A percentile compares a stretch with the other conserved stretches of the same genome.
Evolutionary conservation across 2,888 invertebrate species (phyloP).

Genomic region (Anodontia alba): DNA sequence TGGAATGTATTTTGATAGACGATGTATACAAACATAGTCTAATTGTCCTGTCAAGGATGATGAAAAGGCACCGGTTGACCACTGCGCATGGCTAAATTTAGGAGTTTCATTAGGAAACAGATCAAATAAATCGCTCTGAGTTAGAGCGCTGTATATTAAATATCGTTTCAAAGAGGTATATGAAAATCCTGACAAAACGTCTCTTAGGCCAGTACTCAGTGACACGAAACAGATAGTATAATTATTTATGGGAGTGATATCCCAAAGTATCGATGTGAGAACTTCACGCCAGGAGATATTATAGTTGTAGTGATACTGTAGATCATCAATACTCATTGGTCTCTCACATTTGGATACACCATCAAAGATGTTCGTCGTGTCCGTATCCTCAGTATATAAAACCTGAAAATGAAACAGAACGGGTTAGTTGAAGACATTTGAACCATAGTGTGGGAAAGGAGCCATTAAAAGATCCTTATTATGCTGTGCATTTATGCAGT

Average conservation of each 20-base stretch:
- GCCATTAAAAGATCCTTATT: too few species aligned
- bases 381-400: constrained; percentile 47
- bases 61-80: constrained; percentile 39
- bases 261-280: constrained; percentile 23
- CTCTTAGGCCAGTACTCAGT: constrained; percentile 35
- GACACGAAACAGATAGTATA: constrained; percentile 48
- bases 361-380: constrained; percentile 24
- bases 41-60: constrained; percentile 6
- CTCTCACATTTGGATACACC: constrained; percentile 35
- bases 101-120: constrained; percentile 52
- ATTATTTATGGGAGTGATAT: constrained; percentile 26
- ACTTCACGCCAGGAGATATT: constrained; percentile 50
- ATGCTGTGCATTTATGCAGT: too few species aligned
- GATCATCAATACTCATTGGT: constrained; percentile 28
- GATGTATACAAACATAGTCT: constrained; percentile 38
- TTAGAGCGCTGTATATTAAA: constrained; percentile 63
- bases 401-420: constrained; percentile 45
- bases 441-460: too few species aligned
- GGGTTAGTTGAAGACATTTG: too few species aligned
- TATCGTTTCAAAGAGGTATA: constrained; percentile 61
- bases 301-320: constrained; percentile 49
- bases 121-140: constrained; percentile 65
- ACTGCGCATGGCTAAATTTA: constrained; percentile 21
- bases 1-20: constrained; percentile 44
- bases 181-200: constrained; percentile 46